Evolutionary conservation across 2,888 invertebrate genomes (phyloP), one percentile per base, ranked within the genome.

Genomic region (Lithophane socia): DNA sequence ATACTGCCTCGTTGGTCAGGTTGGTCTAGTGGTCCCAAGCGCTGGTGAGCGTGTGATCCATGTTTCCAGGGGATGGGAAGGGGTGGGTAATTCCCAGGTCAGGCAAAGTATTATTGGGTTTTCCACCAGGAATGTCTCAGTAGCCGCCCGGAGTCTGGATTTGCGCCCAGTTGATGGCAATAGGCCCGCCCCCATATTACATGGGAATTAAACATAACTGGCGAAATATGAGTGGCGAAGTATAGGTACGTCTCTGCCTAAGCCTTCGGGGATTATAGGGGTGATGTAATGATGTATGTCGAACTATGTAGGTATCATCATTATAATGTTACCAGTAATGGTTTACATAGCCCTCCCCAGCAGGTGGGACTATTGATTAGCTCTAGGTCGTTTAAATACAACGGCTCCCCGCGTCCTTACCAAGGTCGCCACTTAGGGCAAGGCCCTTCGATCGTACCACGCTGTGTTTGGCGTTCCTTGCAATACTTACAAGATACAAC

Each of bases 381-480:
- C 2, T 69, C 47, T 54, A 69, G 58, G 64, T 69, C 77, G 68
- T 65, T 76, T 49, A 54, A 65, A 69, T 24, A 68, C 60, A 54
- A 49, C 60, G 37, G 16, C 79, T 44, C 54, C 64, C 47, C 29
- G 9, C 65, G 58, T 37, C 77, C 60, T 70, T 37, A 5, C 13
- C 69, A 49, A 77, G 65, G 82, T 13, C 42, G 60, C 16, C n/a
- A 58, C 56, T 76, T 63, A 76, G 37, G 13, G 7, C 63, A 52
- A 63, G 12, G 49, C 16, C 29, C n/a, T 73, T 56, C 29, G n/a
- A n/a, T 58, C 61, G 52, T 79, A 79, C 56, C 66, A 71, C 24
- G 66, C 66, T 66, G 71, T 77, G 60, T 52, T 80, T 47, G 66
- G 10, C 73, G 73, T 63, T 61, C 10, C 29, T 82, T 56, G 29